These are phyloP conservation scores for Mobula birostris DNA, from an alignment of 2,113 vertebrate genomes.

Conservation along the genomic window DNA sequence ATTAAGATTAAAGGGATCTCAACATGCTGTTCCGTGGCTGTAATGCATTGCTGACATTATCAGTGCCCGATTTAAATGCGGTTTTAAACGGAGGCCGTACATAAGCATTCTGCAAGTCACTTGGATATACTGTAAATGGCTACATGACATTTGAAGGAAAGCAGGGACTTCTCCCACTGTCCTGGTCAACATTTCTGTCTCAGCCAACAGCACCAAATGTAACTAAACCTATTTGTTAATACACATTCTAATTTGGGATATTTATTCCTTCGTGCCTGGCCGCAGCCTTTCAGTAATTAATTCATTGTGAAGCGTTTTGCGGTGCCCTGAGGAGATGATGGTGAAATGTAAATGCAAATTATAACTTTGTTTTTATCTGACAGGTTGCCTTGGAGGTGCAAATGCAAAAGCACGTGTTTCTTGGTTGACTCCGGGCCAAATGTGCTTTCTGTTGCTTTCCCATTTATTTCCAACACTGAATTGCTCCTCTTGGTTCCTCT, in stretches of 20 bases:
- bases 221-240: neutral
- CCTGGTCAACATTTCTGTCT: neutral
- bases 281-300: neutral
- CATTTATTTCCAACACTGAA: neutral
- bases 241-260: neutral
- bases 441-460: neutral
- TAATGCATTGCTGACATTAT: neutral
- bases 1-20: neutral
- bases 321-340: neutral
- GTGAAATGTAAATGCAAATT: neutral
- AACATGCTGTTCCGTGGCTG: neutral
- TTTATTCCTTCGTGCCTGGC: neutral
- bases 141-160: neutral
- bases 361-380: neutral
- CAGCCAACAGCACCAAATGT: neutral
- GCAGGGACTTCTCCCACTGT: neutral
- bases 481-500: neutral
- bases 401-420: neutral
- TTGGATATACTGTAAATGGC: neutral
- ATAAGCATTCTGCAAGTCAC: neutral
- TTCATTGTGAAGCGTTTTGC: neutral
- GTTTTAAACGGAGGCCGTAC: neutral
- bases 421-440: neutral
- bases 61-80: neutral
- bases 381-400: neutral